Evolutionary conservation across 2,797 vertebrate genomes (phyloP).

Genomic region (Mycteria americana): DNA sequence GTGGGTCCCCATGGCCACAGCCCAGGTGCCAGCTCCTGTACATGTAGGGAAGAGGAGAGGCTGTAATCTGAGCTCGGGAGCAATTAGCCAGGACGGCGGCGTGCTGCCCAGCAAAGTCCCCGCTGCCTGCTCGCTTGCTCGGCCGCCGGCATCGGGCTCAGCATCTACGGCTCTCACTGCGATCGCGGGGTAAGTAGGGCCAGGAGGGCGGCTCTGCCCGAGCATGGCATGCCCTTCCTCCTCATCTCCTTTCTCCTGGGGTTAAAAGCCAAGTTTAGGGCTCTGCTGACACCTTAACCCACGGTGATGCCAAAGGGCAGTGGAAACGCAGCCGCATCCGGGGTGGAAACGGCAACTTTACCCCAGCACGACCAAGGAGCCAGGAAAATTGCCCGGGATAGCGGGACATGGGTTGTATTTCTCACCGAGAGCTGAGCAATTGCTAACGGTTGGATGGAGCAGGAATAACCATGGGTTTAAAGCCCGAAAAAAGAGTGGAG

Average conservation of each 20-base stretch:
- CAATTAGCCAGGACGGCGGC: neutral
- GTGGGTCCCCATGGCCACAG: neutral
- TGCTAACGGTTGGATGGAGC: neutral
- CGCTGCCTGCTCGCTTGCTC: neutral
- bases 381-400: neutral
- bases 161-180: neutral
- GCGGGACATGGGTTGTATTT: accelerated
- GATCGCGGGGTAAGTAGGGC: neutral
- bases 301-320: accelerated
- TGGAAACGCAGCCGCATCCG: accelerated
- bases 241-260: neutral
- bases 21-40: conserved; percentile 21
- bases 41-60: conserved; percentile 41
- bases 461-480: neutral
- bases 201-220: neutral
- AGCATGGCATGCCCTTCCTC: neutral
- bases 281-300: neutral
- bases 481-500: neutral
- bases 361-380: accelerated
- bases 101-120: neutral
- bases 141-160: neutral
- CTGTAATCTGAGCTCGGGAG: conserved; percentile 36
- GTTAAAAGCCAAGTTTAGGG: neutral
- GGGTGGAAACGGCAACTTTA: neutral
- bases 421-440: neutral